These are phyloP conservation scores for Apodemia mormo DNA, from an alignment of 2,888 invertebrate genomes.

Conservation along the genomic window DNA sequence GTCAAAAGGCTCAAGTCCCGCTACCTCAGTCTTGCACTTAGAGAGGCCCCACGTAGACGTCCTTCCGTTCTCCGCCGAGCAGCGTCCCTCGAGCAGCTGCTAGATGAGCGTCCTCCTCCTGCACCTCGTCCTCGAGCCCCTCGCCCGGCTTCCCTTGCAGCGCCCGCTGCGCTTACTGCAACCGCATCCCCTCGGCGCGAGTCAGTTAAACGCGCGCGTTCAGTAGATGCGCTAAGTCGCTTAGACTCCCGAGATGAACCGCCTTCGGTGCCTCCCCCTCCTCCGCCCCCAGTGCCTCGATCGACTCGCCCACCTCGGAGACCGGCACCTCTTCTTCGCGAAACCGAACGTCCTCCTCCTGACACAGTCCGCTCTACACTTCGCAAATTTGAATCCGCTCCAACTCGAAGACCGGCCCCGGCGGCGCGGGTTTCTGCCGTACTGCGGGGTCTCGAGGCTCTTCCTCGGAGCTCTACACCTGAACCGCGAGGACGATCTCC, in stretches of 20 bases:
- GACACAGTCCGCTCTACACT: conserved; percentile 94
- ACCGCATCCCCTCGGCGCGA: conserved; percentile 71
- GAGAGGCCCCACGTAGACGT: conserved; percentile 86
- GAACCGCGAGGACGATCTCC: conserved; percentile 51
- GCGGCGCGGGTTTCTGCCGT: conserved; percentile 73
- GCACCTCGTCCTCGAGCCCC: conserved; percentile 53
- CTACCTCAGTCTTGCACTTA: conserved; percentile 91
- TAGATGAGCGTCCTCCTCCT: conserved; percentile 83
- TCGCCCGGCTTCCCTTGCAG: conserved; percentile 56
- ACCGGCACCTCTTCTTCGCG: conserved; percentile 85
- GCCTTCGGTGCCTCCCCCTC: conserved; percentile 67
- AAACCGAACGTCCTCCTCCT: conserved; percentile 91
- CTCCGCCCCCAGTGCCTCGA: conserved; percentile 74
- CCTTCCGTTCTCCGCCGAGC: conserved; percentile 90
- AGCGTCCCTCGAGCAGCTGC: conserved; percentile 91
- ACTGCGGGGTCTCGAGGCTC: conserved; percentile 58
- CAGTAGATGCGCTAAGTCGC: conserved; percentile 91
- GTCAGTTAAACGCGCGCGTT: conserved; percentile 91
- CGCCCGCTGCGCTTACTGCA: conserved; percentile 46
- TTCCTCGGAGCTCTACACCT: conserved; percentile 59
- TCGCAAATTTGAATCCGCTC: conserved; percentile 89
- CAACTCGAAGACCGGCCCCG: conserved; percentile 78
- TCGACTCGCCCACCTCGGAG: conserved; percentile 61
- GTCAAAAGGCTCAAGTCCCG: conserved; percentile 93
- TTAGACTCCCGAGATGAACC: conserved; percentile 84